Conservation (phyloP, 2,113 vertebrate genomes). For the Crotophaga sulcirostris region DNA sequence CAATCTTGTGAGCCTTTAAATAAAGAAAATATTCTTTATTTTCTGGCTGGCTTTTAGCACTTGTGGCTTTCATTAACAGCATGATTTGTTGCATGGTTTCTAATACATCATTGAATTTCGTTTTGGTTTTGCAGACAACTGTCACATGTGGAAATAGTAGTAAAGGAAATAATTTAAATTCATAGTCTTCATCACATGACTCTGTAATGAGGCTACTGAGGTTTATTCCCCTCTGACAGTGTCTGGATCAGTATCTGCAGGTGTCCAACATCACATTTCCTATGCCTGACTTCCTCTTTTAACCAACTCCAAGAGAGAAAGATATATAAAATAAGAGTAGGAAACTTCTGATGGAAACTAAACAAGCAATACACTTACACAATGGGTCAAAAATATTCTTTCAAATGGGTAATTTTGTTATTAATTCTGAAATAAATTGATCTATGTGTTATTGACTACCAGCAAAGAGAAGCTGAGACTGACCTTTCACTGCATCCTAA, state of each 20-base stretch:
- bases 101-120: not conserved
- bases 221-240: not conserved
- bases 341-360: not conserved
- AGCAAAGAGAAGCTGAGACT: not conserved
- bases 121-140: not conserved
- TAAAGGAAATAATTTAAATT: conserved; percentile 21
- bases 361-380: not conserved
- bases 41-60: not conserved
- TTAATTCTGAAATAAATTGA: not conserved
- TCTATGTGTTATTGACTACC: not conserved
- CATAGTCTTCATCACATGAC: not conserved
- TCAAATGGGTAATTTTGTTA: not conserved
- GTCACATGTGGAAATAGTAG: not conserved
- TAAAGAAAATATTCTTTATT: not conserved
- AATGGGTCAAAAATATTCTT: not conserved
- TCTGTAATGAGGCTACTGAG: not conserved
- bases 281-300: not conserved
- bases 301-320: not conserved
- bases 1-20: not conserved
- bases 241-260: not conserved
- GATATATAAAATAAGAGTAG: not conserved
- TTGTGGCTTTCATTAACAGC: not conserved
- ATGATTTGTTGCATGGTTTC: not conserved
- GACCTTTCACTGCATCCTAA: not conserved
- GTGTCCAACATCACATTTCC: not conserved